phyloP scores from a whole-genome alignment of 1,140 invertebrate genomes.

The Armadillidium nasatum region DNA sequence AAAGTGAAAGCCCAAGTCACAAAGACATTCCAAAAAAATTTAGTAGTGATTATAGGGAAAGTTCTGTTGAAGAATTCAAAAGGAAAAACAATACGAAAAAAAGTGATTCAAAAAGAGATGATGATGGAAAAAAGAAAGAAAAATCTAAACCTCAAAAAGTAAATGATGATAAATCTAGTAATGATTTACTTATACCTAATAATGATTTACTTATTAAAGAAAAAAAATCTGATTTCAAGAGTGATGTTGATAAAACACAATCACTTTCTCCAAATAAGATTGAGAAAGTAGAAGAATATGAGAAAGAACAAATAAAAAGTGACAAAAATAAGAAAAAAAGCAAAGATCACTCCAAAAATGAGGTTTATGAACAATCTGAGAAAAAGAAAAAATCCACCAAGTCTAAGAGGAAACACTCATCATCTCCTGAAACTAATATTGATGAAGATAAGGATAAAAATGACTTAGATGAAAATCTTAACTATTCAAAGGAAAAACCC shows the following conservation, averaged over 20 bases:
- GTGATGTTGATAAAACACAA: conserved; percentile 1
- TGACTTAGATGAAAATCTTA: not conserved
- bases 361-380: not conserved
- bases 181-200: too few relatives aligned
- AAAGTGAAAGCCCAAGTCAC: not conserved
- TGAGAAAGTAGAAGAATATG: not conserved
- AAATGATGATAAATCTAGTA: conserved; percentile 37
- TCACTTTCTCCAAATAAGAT: conserved; percentile 17
- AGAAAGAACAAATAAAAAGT: not conserved
- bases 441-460: not conserved
- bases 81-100: not conserved
- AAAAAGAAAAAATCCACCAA: conserved; percentile 4
- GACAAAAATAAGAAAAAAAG: not conserved
- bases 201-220: conserved; percentile 24
- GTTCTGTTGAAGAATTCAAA: conserved; percentile 2
- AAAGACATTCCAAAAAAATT: too few relatives aligned
- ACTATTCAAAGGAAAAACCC: not conserved
- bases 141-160: conserved; percentile 16
- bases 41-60: conserved; percentile 5
- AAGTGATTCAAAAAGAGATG: not conserved
- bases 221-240: conserved; percentile 21
- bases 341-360: not conserved
- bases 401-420: not conserved
- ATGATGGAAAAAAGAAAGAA: conserved; percentile 12
- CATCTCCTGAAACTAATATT: not conserved